A percentile compares a stretch with the other conserved stretches of the same genome.
These are phyloP conservation scores for Brachylomia viminalis DNA, from an alignment of 2,888 invertebrate species.

Conservation along the genomic window DNA sequence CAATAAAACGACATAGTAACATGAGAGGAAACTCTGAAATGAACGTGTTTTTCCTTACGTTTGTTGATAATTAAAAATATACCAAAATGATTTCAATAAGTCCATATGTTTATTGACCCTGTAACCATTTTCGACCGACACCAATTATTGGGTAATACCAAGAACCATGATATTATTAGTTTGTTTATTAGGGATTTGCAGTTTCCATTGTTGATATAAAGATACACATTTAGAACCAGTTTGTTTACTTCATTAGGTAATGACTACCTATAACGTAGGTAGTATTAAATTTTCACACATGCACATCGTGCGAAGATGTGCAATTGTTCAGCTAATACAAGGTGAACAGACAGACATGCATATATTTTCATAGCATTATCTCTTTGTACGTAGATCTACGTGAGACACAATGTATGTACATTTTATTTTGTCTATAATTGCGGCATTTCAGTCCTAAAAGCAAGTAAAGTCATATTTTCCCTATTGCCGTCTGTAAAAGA, in stretches of 20 bases:
- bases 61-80: constrained; percentile 16
- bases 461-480: background rate
- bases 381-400: background rate
- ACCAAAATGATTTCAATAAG: background rate
- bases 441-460: background rate
- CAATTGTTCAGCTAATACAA: constrained; percentile 2
- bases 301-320: background rate
- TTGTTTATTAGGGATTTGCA: constrained; percentile 12
- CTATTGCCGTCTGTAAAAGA: background rate
- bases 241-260: constrained; percentile 13
- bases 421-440: background rate
- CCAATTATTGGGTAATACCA: background rate
- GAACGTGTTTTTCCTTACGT: constrained; percentile 3
- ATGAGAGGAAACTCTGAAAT: background rate
- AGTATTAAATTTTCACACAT: background rate
- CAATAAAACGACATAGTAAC: background rate
- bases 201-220: constrained; percentile 37
- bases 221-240: constrained; percentile 24
- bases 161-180: background rate
- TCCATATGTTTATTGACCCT: background rate
- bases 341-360: background rate
- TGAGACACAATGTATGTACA: background rate
- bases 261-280: background rate
- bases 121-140: background rate
- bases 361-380: background rate